phyloP scores from a whole-genome alignment of 2,113 vertebrate species.

The Marcusenius ussheri region DNA sequence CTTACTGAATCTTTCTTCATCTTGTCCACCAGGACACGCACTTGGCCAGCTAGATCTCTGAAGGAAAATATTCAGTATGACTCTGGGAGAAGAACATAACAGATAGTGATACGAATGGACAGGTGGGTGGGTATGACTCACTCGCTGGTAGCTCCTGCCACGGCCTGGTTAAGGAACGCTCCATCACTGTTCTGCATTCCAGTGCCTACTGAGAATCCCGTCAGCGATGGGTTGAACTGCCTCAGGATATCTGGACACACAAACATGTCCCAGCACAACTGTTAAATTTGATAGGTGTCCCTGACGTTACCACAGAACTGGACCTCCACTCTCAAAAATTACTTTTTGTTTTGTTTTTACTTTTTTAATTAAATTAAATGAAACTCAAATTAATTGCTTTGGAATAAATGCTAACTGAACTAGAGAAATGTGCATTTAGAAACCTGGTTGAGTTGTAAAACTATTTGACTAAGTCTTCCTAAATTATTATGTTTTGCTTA shows the following conservation, averaged over 20 bases:
- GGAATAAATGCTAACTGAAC: neutral
- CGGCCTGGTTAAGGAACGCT: slow-evolving; percentile 81
- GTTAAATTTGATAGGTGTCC: neutral
- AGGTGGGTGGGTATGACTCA: slow-evolving; percentile 33
- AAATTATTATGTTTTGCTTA: neutral
- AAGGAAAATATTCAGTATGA: neutral
- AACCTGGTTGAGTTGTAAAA: neutral
- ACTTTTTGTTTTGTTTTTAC: neutral
- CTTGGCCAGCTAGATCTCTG: slow-evolving; percentile 68
- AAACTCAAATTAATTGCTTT: neutral
- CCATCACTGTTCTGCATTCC: slow-evolving; percentile 46
- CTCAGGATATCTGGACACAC: slow-evolving; percentile 71
- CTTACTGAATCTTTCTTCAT: slow-evolving; percentile 79
- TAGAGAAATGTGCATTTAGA: neutral
- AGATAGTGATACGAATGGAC: neutral
- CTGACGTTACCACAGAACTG: neutral
- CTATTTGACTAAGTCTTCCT: neutral
- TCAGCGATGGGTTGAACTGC: slow-evolving; percentile 61
- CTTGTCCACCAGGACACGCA: slow-evolving; percentile 55
- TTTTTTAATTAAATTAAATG: neutral
- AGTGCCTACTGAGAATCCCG: slow-evolving; percentile 63
- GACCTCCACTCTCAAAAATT: neutral
- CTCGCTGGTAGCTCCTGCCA: slow-evolving; percentile 66
- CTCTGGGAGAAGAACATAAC: neutral
- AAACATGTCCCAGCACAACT: neutral